Evolutionary conservation across 2,113 vertebrate genomes (phyloP), one percentile per base, ranked within the genome.

Genomic region (Pantherophis guttatus): DNA sequence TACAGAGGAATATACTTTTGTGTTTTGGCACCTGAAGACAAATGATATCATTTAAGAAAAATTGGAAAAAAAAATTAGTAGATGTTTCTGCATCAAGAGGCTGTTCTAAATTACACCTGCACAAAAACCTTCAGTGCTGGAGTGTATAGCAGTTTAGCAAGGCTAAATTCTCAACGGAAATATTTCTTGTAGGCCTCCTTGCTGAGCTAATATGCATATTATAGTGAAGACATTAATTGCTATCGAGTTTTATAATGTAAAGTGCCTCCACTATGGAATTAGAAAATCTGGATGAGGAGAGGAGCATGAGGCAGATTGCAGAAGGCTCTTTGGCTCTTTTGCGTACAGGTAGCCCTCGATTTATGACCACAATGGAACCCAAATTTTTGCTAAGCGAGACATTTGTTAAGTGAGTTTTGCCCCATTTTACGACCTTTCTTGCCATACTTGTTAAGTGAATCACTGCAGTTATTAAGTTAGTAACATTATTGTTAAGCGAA

Each of bases 191-290:
- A 8, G 19, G 92, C 39, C 29, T 8, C 70, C 89, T 88, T 39
- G 92, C 91, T 59, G 93, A 75, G 12, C 88, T 62, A 29, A 93
- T 21, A 86, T 55, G 29, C 13, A 24, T 39, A 26, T 52, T 90
- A 86, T 89, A 93, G 59, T 54, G 57, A 90, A 85, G 52, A 26
- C n/a, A 57, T 93, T 48, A 54, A 87, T 90, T 62, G 90, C 62
- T 62, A 17, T 15, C 13, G 10, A 19, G 48, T 54, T 65, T 48
- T 85, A 53, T 62, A n/a, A 62, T 44, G n/a, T 93, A 48, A 12
- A 44, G 81, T 50, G 62, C 24, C 44, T 86, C 70, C 48, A 87
- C n/a, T 15, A 5, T 26, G 39, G n/a, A n/a, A 93, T 29, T 54
- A 39, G 92, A 44, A 87, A 93, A 8, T 58, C 26, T 9, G 1